phyloP scores from a whole-genome alignment of 2,113 vertebrate genomes.

The Nasalis larvatus region DNA sequence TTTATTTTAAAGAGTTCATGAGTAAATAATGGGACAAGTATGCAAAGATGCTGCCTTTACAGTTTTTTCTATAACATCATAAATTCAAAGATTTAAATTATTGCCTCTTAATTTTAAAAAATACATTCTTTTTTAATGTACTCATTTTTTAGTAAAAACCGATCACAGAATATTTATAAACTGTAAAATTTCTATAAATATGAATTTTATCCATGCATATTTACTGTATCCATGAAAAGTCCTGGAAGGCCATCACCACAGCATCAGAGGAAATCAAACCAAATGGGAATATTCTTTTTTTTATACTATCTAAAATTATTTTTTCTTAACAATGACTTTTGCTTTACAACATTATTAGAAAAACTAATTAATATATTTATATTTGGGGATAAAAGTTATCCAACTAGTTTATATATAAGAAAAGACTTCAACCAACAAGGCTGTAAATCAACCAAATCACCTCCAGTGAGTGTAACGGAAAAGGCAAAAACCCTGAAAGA shows the following conservation, averaged over 20 bases:
- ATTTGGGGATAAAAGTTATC: not conserved
- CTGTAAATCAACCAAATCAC: not conserved
- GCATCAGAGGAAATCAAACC: not conserved
- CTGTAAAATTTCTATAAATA: not conserved
- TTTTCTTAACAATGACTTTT: not conserved
- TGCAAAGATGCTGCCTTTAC: not conserved
- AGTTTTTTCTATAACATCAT: not conserved
- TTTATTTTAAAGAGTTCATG: not conserved
- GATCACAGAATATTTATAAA: not conserved
- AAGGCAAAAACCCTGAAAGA: not conserved
- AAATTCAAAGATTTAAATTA: slow-evolving; percentile 3
- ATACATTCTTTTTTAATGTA: not conserved
- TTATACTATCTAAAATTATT: not conserved
- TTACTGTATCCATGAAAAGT: slow-evolving; percentile 15
- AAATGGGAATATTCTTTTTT: not conserved
- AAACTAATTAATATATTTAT: not conserved
- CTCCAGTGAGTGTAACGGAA: not conserved
- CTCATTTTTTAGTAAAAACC: not conserved
- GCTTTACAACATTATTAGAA: not conserved
- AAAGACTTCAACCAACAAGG: not conserved
- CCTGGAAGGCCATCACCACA: not conserved
- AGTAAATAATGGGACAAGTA: not conserved
- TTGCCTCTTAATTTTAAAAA: not conserved
- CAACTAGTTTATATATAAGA: not conserved
- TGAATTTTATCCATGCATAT: not conserved